phyloP scores from a whole-genome alignment of 1,140 invertebrate genomes.

The Cydia amplana region DNA sequence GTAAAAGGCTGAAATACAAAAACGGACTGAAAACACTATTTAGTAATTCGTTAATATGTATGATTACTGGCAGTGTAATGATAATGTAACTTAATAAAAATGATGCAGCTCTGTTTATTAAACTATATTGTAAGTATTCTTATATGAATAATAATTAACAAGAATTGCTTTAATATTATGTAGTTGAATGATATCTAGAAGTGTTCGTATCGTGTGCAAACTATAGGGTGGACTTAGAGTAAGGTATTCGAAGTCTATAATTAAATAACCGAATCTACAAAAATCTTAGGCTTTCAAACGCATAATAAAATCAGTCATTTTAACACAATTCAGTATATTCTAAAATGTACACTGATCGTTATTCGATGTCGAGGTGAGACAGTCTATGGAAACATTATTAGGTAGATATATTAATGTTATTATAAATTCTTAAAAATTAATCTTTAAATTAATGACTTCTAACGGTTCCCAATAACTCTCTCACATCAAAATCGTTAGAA shows the following conservation, averaged over 20 bases:
- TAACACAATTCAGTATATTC: constrained; percentile 77
- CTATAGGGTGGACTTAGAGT: constrained; percentile 74
- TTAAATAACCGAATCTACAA: constrained; percentile 73
- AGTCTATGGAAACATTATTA: constrained; percentile 57
- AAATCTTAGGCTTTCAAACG: constrained; percentile 77
- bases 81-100: constrained; percentile 58
- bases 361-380: constrained; percentile 73
- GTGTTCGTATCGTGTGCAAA: constrained; percentile 65
- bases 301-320: constrained; percentile 81
- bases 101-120: constrained; percentile 48
- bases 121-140: constrained; percentile 55
- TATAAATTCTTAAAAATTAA: constrained; percentile 78
- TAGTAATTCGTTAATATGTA: constrained; percentile 71
- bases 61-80: constrained; percentile 78
- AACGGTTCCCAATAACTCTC: constrained; percentile 64
- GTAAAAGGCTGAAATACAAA: constrained; percentile 77
- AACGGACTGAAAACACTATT: constrained; percentile 69
- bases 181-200: constrained; percentile 59
- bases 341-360: constrained; percentile 77
- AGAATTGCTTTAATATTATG: constrained; percentile 76
- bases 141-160: constrained; percentile 76
- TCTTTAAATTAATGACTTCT: constrained; percentile 77
- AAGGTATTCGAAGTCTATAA: constrained; percentile 67
- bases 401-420: constrained; percentile 71
- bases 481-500: constrained; percentile 72